These are phyloP conservation scores for Porites divaricata DNA, from an alignment of 92 coral and sea anemone genomes.

Conservation along the genomic window DNA sequence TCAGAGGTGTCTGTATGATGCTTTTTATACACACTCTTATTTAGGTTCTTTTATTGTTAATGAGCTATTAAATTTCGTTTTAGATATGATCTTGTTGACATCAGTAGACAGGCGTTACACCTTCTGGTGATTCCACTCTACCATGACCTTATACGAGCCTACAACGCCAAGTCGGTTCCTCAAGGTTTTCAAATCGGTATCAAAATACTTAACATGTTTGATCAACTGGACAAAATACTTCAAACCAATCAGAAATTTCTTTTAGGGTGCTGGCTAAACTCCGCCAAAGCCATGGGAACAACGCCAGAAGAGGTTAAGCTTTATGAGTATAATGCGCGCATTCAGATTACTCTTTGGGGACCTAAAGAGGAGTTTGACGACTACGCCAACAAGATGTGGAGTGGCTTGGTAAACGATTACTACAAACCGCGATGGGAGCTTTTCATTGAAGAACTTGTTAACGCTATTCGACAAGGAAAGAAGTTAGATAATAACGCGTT, in stretches of 20 bases:
- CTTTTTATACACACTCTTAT: too few relatives aligned
- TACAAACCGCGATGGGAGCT: constrained; percentile 71
- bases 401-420: constrained; percentile 64
- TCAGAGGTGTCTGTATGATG: too few relatives aligned
- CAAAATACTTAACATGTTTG: not conserved
- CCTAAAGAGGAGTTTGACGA: constrained; percentile 78
- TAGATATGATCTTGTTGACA: constrained; percentile 82
- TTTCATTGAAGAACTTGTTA: not conserved
- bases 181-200: not conserved
- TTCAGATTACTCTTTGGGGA: constrained; percentile 86
- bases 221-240: not conserved
- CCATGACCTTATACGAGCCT: constrained; percentile 61
- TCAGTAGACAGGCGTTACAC: constrained; percentile 77
- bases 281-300: constrained; percentile 25
- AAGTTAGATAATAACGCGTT: constrained; percentile 57
- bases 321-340: constrained; percentile 82
- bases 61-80: not conserved
- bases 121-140: constrained; percentile 62
- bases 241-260: not conserved
- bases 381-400: constrained; percentile 91
- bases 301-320: constrained; percentile 50
- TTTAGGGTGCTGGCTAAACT: not conserved
- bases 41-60: not conserved
- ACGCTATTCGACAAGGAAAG: constrained; percentile 13
- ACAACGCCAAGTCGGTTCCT: constrained; percentile 46